Base-by-base conservation (phyloP, 2,797 vertebrate genomes). In the Melopsittacus undulatus region DNA sequence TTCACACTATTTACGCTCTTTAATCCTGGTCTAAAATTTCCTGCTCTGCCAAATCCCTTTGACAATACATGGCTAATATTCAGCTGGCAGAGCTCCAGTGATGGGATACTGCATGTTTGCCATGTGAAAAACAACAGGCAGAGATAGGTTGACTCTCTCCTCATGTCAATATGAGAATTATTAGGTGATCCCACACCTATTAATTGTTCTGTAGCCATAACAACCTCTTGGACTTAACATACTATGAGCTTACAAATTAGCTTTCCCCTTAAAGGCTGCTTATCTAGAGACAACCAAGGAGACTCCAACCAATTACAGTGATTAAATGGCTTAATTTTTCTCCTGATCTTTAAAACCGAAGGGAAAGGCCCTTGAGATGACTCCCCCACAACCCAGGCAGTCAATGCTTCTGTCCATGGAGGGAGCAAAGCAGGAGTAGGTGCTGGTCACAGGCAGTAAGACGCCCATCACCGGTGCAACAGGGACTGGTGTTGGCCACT, bases 401-500 rank as follows among this genome's bases (percentile, higher is more conserved):
- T 1, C 7, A 1, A 38, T 52, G 14, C 36, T 77, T 61, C 51
- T 51, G 46, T 11, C 36, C n/a, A 1, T 0, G 3, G 61, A 77
- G 7, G 10, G 19, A 66, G 15, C 38, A 62, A 26, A 77, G 36
- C 40, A 82, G 75, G 54, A 45, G 24, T 2, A 21, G 45, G 38
- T 17, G 49, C 43, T 54, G 27, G 13, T 54, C 52, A 42, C 45
- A n/a, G 34, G 22, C 38, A 32, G 1, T 0, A 9, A 8, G 54
- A 59, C 29, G 29, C 27, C 45, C 68, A 46, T 4, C 32, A 70
- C 26, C 66, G 29, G 21, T 18, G 19, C 46, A 43, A n/a, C 15
- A 40, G 19, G 23, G 23, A 68, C 45, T 4, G 0, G 34, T 2
- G 0, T 0, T 42, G 63, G 57, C 54, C 69, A 78, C 15, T 1